phyloP scores from a whole-genome alignment of 1,140 invertebrate species.

The Drosophila erecta region DNA sequence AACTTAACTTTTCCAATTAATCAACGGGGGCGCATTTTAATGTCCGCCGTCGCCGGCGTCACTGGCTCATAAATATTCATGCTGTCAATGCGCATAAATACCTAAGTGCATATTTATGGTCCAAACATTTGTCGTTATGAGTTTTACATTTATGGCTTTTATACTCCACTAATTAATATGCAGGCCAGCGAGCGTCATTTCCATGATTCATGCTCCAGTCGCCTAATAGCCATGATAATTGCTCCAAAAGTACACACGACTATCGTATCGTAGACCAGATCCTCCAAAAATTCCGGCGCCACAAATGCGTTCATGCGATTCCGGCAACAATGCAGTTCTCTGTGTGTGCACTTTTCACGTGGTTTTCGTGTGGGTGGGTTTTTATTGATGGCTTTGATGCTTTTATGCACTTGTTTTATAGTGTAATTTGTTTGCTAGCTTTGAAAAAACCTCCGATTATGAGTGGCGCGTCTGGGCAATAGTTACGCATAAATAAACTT shows the following conservation, averaged over 20 bases:
- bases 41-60: constrained; percentile 28
- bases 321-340: constrained; percentile 30
- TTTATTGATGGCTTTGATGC: constrained; percentile 31
- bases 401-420: constrained; percentile 27
- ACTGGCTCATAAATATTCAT: constrained; percentile 67
- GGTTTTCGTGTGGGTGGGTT: constrained; percentile 20
- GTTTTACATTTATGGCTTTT: constrained; percentile 56
- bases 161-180: constrained; percentile 60
- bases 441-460: constrained; percentile 50
- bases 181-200: constrained; percentile 28
- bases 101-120: constrained; percentile 70
- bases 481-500: constrained; percentile 47
- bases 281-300: constrained; percentile 7
- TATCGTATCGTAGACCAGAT: background rate
- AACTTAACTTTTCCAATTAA: constrained; percentile 72
- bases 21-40: constrained; percentile 62
- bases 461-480: constrained; percentile 27
- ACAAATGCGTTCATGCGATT: constrained; percentile 6
- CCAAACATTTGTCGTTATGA: constrained; percentile 52
- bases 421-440: constrained; percentile 47
- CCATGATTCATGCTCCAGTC: constrained; percentile 17
- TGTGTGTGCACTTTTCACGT: constrained; percentile 15
- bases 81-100: constrained; percentile 59
- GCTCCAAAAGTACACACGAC: constrained; percentile 9
- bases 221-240: constrained; percentile 37